Conservation (phyloP, 2,797 vertebrate genomes). For the Cossypha dichroa region DNA sequence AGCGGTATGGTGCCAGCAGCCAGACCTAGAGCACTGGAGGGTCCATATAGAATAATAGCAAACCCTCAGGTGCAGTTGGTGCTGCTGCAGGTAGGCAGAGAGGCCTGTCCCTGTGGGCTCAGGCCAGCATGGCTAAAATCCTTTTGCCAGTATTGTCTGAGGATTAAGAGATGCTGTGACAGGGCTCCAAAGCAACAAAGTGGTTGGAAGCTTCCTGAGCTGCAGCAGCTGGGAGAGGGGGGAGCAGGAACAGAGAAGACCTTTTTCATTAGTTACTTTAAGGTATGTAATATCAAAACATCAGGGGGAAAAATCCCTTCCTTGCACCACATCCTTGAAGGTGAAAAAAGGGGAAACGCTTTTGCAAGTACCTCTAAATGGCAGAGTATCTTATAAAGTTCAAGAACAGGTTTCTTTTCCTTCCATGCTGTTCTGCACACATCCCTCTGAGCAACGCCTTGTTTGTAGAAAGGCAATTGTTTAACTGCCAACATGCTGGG, state of each 20-base stretch:
- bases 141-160: background rate
- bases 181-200: background rate
- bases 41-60: rapidly evolving
- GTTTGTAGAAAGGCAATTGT: background rate
- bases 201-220: background rate
- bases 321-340: rapidly evolving
- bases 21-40: background rate
- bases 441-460: background rate
- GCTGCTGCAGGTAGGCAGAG: background rate
- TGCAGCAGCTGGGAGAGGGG: background rate
- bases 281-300: background rate
- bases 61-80: background rate
- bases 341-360: background rate
- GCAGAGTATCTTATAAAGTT: background rate
- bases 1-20: background rate
- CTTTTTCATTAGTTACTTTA: background rate
- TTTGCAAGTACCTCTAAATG: background rate
- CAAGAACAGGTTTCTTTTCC: background rate
- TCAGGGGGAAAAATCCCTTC: background rate
- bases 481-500: background rate
- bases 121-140: background rate
- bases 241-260: background rate
- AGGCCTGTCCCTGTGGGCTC: background rate
- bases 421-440: background rate
- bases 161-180: background rate